Percentiles rank a stretch among this genome's conserved stretches.
Evolutionary conservation across 2,797 vertebrate genomes (phyloP).

Genomic region (Macrochelys suwanniensis): DNA sequence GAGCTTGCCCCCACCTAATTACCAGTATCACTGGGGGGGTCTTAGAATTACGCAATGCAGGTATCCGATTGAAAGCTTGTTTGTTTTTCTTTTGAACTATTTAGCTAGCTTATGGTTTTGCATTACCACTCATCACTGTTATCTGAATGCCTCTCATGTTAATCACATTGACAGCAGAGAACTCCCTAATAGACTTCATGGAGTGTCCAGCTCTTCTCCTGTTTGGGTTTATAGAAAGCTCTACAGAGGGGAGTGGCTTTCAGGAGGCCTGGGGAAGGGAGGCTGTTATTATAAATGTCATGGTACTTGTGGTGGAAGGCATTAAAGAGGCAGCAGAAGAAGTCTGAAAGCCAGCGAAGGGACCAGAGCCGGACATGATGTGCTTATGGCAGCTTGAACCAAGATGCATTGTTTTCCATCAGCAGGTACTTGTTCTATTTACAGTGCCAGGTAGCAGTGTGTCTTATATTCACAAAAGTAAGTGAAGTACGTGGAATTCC

Average conservation of each 20-base stretch:
- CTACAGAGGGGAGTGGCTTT: neutral
- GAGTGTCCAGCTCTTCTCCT: neutral
- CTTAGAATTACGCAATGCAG: too few species aligned
- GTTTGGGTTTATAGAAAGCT: neutral
- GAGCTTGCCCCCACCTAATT: too few species aligned
- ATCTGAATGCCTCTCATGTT: neutral
- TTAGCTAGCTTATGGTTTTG: too few species aligned
- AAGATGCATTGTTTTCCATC: neutral
- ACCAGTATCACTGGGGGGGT: too few species aligned
- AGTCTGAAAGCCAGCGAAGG: neutral
- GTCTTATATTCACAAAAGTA: neutral
- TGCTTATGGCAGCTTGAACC: neutral
- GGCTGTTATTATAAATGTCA: neutral
- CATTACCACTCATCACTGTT: neutral
- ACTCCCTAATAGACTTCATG: neutral
- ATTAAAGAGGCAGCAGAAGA: neutral
- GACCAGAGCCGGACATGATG: neutral
- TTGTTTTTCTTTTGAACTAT: too few species aligned
- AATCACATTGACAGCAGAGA: neutral
- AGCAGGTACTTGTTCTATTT: neutral
- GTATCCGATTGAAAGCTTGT: too few species aligned
- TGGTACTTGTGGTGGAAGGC: neutral
- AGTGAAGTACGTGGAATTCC: neutral
- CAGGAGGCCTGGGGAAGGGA: neutral
- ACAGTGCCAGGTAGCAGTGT: neutral